Conservation (phyloP, 1,140 invertebrate species). For the Atta cephalotes region DNA sequence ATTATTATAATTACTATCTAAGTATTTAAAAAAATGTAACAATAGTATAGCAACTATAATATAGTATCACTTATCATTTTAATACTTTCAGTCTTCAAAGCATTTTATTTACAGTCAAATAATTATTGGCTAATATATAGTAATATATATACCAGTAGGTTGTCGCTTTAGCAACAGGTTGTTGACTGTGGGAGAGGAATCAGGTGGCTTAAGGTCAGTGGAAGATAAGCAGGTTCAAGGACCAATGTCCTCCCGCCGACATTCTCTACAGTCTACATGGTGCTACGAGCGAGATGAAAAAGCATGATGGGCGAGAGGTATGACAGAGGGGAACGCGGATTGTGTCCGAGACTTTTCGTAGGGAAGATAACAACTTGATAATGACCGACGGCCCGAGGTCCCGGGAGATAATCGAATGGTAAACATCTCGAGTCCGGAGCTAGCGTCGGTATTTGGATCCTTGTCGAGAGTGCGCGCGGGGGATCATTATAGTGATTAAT, state of each 20-base stretch:
- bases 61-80: not conserved
- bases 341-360: constrained; percentile 76
- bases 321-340: constrained; percentile 37
- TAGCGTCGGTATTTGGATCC: constrained; percentile 78
- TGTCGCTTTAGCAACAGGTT: constrained; percentile 50
- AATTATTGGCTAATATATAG: not conserved
- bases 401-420: constrained; percentile 78
- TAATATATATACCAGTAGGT: not conserved
- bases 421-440: constrained; percentile 73
- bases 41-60: not conserved
- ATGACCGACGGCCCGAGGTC: constrained; percentile 78
- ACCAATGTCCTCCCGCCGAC: constrained; percentile 61
- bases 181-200: constrained; percentile 44
- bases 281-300: constrained; percentile 44
- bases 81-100: not conserved
- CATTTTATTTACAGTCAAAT: not conserved
- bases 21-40: not conserved
- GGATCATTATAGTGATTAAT: constrained; percentile 86
- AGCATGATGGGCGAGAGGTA: constrained; percentile 27
- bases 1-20: not conserved
- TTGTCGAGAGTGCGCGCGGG: constrained; percentile 74
- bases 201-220: constrained; percentile 62
- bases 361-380: constrained; percentile 80
- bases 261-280: constrained; percentile 57
- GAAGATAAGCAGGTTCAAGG: constrained; percentile 74